Evolutionary conservation across 2,797 vertebrate species (phyloP).

Genomic region (Poeciliopsis turneri): DNA sequence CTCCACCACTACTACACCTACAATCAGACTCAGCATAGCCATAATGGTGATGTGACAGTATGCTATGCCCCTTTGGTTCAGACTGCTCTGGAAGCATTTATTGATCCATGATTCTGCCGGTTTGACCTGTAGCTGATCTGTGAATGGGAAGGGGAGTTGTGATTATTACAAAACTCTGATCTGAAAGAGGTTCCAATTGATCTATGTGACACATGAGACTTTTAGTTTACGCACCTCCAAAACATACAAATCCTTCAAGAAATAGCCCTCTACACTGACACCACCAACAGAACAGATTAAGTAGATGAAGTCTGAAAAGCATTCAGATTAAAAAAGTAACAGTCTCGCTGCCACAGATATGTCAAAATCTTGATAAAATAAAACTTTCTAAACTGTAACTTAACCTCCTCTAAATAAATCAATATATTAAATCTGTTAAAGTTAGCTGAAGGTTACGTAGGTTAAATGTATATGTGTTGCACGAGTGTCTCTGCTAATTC

Average conservation of each 20-base stretch:
- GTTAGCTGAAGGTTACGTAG: neutral
- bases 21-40: neutral
- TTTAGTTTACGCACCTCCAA: neutral
- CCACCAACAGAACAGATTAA: neutral
- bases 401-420: neutral
- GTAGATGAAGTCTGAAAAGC: neutral
- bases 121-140: neutral
- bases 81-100: neutral
- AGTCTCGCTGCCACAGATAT: neutral
- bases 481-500: neutral
- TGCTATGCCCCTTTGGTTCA: neutral
- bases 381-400: neutral
- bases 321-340: neutral
- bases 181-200: neutral
- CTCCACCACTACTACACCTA: neutral
- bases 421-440: constrained; percentile 14
- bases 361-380: neutral
- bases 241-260: neutral
- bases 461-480: neutral
- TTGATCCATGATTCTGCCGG: neutral
- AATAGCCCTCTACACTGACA: neutral
- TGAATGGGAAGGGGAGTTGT: neutral
- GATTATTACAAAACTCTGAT: neutral
- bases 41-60: neutral
- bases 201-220: neutral